Percentiles rank a stretch among this genome's conserved stretches.
Conservation (phyloP, 1,140 invertebrate genomes). For the Microplitis mediator region DNA sequence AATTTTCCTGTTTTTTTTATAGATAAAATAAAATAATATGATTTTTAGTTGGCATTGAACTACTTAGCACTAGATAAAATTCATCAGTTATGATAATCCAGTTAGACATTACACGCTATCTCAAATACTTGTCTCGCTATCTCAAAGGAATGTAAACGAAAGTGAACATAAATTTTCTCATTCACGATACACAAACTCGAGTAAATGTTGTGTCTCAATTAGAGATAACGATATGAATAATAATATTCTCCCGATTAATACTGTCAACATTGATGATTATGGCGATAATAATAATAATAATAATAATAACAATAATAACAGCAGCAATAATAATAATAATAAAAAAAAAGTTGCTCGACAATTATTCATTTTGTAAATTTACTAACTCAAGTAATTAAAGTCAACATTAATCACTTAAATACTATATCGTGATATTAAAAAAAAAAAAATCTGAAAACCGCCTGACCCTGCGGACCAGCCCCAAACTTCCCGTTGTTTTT, state of each 20-base stretch:
- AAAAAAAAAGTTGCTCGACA: too few relatives aligned
- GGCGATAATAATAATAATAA: conserved; percentile 1
- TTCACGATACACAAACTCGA: conserved; percentile 8
- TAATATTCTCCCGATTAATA: conserved; percentile 14
- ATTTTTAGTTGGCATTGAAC: background rate
- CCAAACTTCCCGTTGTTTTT: too few relatives aligned
- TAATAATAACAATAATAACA: too few relatives aligned
- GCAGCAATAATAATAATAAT: background rate
- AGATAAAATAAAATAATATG: too few relatives aligned
- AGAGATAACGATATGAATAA: background rate
- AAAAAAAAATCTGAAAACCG: too few relatives aligned
- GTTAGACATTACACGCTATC: background rate
- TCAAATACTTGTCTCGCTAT: conserved; percentile 4
- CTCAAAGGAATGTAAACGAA: conserved; percentile 16
- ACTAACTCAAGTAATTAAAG: background rate
- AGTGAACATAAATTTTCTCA: conserved; percentile 20
- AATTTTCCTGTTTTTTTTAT: too few relatives aligned
- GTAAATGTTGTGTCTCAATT: conserved; percentile 19
- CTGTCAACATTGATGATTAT: background rate
- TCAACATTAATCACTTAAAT: background rate
- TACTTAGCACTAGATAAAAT: background rate
- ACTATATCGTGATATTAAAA: too few relatives aligned
- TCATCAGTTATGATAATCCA: conserved; percentile 13
- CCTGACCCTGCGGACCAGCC: too few relatives aligned
- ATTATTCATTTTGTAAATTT: background rate